These are phyloP conservation scores for Cryptophagus acutangulus DNA, from an alignment of 2,888 invertebrate species.

Conservation along the genomic window DNA sequence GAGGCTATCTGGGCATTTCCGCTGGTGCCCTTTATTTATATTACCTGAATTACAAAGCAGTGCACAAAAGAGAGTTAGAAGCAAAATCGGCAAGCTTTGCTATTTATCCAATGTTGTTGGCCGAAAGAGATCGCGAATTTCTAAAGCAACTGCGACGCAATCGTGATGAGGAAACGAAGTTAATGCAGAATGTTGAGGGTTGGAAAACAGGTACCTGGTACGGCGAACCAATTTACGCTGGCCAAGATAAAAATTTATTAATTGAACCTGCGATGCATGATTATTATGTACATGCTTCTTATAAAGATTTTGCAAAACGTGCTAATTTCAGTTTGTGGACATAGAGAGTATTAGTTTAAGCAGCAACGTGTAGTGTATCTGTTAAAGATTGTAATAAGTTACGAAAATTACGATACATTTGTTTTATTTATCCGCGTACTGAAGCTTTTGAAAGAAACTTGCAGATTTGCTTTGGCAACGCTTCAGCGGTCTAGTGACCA, in stretches of 20 bases:
- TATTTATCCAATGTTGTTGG: conserved; percentile 68
- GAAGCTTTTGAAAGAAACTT: too few species aligned
- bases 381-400: too few species aligned
- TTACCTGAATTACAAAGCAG: conserved; percentile 51
- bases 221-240: conserved; percentile 76
- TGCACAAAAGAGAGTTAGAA: conserved; percentile 62
- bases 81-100: conserved; percentile 73
- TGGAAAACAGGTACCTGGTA: conserved; percentile 90
- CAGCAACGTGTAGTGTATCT: too few species aligned
- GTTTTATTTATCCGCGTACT: too few species aligned
- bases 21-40: conserved; percentile 56
- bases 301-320: conserved; percentile 51
- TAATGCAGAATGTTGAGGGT: conserved; percentile 86
- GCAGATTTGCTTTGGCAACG: too few species aligned
- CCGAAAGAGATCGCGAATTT: conserved; percentile 80
- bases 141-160: conserved; percentile 74
- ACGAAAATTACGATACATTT: too few species aligned
- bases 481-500: too few species aligned
- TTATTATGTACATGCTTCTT: conserved; percentile 64
- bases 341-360: not conserved
- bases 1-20: conserved; percentile 57
- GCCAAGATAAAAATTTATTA: conserved; percentile 58
- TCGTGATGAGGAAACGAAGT: conserved; percentile 75
- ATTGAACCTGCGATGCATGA: conserved; percentile 63
- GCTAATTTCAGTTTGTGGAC: not conserved